Evolutionary conservation across 2,113 vertebrate species (phyloP).

Genomic region (Lepus timidus): DNA sequence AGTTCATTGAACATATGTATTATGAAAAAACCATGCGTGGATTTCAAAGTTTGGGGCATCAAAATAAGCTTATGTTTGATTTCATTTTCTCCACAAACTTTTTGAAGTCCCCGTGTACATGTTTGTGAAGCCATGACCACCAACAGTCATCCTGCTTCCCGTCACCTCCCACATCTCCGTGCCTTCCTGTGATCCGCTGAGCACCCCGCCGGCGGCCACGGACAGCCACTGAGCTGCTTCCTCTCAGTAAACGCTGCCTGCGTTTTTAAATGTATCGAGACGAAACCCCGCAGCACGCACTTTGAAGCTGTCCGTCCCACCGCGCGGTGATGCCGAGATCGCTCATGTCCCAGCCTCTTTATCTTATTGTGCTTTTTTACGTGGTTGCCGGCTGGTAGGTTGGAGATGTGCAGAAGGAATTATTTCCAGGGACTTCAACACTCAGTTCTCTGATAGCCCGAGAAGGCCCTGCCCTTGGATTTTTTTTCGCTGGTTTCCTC

Average conservation of each 20-base stretch:
- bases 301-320: not conserved
- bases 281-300: rapidly evolving
- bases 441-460: not conserved
- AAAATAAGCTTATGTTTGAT: too few relatives aligned
- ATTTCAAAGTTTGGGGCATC: too few relatives aligned
- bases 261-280: not conserved
- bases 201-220: not conserved
- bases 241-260: not conserved
- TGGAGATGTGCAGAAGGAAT: not conserved
- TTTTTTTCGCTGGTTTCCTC: not conserved
- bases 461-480: not conserved
- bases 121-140: not conserved
- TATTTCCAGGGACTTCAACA: not conserved
- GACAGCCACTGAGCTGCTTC: not conserved
- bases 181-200: not conserved
- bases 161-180: not conserved
- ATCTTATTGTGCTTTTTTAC: not conserved
- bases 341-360: too few relatives aligned
- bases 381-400: not conserved
- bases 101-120: not conserved
- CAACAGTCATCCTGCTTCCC: not conserved
- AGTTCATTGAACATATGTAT: too few relatives aligned
- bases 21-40: too few relatives aligned
- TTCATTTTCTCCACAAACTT: too few relatives aligned
- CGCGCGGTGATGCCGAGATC: not conserved